Conservation (phyloP, 2,888 invertebrate species). For the Stenchaetothrips biformis region DNA sequence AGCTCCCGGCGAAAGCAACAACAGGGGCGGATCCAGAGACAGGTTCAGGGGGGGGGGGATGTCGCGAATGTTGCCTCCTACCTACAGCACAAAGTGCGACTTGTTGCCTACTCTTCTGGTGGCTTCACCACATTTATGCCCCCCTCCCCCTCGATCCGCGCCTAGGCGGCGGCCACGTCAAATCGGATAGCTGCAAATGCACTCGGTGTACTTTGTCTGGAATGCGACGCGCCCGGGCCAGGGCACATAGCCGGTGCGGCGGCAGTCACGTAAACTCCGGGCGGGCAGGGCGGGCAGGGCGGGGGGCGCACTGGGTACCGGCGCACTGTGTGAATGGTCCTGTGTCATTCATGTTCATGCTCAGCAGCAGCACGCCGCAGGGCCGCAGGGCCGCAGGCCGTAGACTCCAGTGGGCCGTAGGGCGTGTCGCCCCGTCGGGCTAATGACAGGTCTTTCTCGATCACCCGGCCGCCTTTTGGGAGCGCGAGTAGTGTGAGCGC, state of each 20-base stretch:
- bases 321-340: background rate
- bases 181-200: too few relatives aligned
- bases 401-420: background rate
- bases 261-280: background rate
- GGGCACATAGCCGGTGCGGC: background rate
- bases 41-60: too few relatives aligned
- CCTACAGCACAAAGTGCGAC: too few relatives aligned
- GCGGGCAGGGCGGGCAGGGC: background rate
- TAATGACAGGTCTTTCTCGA: slow-evolving; percentile 12
- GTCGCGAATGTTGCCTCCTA: too few relatives aligned
- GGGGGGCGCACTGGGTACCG: background rate
- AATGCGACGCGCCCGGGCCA: background rate
- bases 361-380: background rate
- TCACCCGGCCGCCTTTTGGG: background rate
- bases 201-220: background rate
- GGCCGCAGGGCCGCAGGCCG: background rate
- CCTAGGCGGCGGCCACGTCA: background rate
- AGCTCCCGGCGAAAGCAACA: too few relatives aligned
- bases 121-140: background rate
- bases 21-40: too few relatives aligned
- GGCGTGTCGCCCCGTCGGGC: background rate
- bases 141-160: too few relatives aligned
- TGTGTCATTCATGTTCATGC: background rate
- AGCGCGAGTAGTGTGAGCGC: too few relatives aligned
- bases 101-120: too few relatives aligned